Conservation (phyloP, 2,113 vertebrate genomes). For the Pantherophis guttatus region DNA sequence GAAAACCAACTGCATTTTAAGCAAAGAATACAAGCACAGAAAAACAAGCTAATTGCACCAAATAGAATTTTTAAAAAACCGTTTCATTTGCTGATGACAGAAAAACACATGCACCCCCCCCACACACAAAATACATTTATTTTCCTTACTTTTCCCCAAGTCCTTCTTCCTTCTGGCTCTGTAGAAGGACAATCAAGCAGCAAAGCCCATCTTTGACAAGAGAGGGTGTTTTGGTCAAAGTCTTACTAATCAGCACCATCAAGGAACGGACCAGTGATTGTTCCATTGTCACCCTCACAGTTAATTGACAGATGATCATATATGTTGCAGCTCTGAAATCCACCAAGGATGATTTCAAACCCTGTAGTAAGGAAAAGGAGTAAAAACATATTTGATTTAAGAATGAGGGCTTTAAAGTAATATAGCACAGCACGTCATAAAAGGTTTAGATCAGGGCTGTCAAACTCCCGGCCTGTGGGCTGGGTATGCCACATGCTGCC, state of each 20-base stretch:
- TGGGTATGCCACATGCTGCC: no score
- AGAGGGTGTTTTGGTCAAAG: constrained; percentile 71
- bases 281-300: constrained; percentile 86
- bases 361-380: constrained; percentile 69
- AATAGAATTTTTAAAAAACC: neutral
- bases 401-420: neutral
- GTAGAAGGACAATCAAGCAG: constrained; percentile 86
- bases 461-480: no score
- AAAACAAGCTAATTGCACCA: neutral
- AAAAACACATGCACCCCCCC: neutral
- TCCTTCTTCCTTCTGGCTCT: constrained; percentile 82
- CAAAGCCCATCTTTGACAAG: constrained; percentile 81
- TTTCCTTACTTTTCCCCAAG: constrained; percentile 81
- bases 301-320: constrained; percentile 91
- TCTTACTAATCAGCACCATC: constrained; percentile 78
- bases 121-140: rapidly evolving
- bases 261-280: constrained; percentile 77
- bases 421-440: neutral
- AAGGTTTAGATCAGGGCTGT: neutral
- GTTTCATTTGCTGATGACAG: neutral
- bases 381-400: neutral
- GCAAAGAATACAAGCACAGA: neutral
- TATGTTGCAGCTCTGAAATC: constrained; percentile 92
- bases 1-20: neutral
- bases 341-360: constrained; percentile 82